phyloP scores from a whole-genome alignment of 2,888 invertebrate species.

The Cosmopolites sordidus region DNA sequence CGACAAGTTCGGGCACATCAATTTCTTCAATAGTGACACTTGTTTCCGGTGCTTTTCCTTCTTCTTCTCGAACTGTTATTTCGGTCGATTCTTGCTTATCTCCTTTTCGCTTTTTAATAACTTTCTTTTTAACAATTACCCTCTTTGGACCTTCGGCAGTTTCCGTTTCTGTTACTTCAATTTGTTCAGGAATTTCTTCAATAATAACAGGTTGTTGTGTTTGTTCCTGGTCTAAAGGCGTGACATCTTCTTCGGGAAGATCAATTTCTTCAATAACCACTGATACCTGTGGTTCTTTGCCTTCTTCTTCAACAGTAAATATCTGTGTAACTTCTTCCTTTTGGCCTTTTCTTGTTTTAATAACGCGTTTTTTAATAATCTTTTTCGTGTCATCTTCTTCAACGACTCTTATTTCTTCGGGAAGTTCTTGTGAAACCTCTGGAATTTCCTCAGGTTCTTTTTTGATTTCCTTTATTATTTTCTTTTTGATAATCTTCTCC shows the following conservation, averaged over 20 bases:
- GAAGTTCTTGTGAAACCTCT: slow-evolving; percentile 17
- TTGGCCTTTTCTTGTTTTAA: slow-evolving; percentile 46
- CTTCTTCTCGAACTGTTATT: slow-evolving; percentile 41
- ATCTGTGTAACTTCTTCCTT: slow-evolving; percentile 42
- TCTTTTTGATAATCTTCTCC: slow-evolving; percentile 34
- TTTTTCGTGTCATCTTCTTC: slow-evolving; percentile 32
- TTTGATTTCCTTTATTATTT: slow-evolving; percentile 41
- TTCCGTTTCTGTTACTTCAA: slow-evolving; percentile 40
- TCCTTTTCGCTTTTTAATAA: slow-evolving; percentile 46
- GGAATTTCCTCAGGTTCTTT: slow-evolving; percentile 26
- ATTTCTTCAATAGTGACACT: slow-evolving; percentile 34
- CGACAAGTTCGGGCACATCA: slow-evolving; percentile 30
- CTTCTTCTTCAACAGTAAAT: slow-evolving; percentile 36
- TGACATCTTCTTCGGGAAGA: slow-evolving; percentile 31
- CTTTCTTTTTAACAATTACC: slow-evolving; percentile 44
- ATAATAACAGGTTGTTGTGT: slow-evolving; percentile 23
- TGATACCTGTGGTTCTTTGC: slow-evolving; percentile 38
- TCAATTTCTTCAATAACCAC: slow-evolving; percentile 43
- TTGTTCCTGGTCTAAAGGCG: slow-evolving; percentile 39
- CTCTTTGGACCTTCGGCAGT: slow-evolving; percentile 34
- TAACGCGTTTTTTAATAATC: slow-evolving; percentile 45
- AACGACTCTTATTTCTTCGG: slow-evolving; percentile 24
- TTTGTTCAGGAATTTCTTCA: slow-evolving; percentile 41
- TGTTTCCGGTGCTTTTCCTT: slow-evolving; percentile 41
- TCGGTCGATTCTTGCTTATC: slow-evolving; percentile 42